A percentile compares a stretch with the other conserved stretches of the same genome.
These are phyloP conservation scores for Callimorpha dominula DNA, from an alignment of 2,888 invertebrate species.

Conservation along the genomic window DNA sequence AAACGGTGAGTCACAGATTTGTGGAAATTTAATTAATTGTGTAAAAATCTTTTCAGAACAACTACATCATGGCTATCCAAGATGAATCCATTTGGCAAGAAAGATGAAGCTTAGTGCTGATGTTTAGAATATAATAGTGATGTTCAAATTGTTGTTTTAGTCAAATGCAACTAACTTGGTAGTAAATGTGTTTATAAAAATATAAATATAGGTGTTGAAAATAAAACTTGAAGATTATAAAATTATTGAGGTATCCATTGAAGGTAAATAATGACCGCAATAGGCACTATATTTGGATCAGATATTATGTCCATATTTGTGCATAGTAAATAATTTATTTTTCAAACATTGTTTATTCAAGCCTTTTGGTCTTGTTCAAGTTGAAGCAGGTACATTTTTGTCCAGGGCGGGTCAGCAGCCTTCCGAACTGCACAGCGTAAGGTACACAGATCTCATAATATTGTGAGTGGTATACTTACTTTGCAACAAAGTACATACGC, in stretches of 20 bases:
- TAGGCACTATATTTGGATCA: neutral
- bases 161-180: conserved; percentile 66
- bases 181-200: conserved; percentile 66
- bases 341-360: too few species aligned
- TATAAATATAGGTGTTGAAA: conserved; percentile 45
- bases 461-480: too few species aligned
- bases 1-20: too few species aligned
- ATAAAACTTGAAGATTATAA: conserved; percentile 15
- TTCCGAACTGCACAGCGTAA: too few species aligned
- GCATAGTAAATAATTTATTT: too few species aligned
- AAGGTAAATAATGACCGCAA: neutral
- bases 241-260: neutral
- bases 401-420: too few species aligned
- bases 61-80: conserved; percentile 90
- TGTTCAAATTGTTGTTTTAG: conserved; percentile 72
- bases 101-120: conserved; percentile 85
- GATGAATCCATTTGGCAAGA: conserved; percentile 92
- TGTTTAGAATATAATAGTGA: conserved; percentile 36
- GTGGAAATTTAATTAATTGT: neutral
- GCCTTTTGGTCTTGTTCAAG: too few species aligned
- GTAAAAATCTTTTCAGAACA: conserved; percentile 61
- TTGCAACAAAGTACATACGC: too few species aligned
- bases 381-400: too few species aligned
- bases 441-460: too few species aligned
- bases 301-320: neutral